Evolutionary conservation across 2,113 vertebrate genomes (phyloP).

Genomic region (Choloepus hoffmanni): DNA sequence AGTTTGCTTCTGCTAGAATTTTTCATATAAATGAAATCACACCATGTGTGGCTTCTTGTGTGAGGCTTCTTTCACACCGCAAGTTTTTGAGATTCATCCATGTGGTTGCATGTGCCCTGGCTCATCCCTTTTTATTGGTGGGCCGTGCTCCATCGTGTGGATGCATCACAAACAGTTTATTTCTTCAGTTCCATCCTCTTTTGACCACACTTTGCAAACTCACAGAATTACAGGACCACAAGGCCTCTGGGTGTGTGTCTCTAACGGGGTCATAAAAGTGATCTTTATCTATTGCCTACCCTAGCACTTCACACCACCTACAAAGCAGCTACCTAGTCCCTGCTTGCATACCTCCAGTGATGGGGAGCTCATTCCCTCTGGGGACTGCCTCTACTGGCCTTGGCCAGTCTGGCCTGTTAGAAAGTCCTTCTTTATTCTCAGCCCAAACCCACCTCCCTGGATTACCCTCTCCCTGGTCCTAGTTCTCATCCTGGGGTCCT

Average conservation of each 20-base stretch:
- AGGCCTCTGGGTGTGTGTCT: not conserved
- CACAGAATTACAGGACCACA: not conserved
- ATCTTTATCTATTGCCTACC: accelerated
- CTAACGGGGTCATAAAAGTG: not conserved
- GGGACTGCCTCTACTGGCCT: not conserved
- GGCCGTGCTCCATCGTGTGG: accelerated
- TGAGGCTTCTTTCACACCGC: accelerated
- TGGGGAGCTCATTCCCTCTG: not conserved
- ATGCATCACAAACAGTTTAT: not conserved
- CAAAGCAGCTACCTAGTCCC: not conserved
- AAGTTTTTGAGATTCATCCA: accelerated
- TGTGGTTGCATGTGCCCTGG: accelerated
- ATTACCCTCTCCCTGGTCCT: not conserved
- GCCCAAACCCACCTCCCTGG: not conserved
- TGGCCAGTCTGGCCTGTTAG: not conserved
- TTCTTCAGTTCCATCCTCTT: not conserved
- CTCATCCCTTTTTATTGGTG: accelerated
- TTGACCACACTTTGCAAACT: not conserved
- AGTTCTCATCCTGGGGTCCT: not conserved
- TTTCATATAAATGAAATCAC: not conserved
- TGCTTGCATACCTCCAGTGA: not conserved
- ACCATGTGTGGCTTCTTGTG: accelerated
- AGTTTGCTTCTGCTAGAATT: not conserved
- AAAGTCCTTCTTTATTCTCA: not conserved
- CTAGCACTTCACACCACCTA: not conserved